Base-by-base conservation (phyloP, 2,113 vertebrate genomes). In the Caranx ignobilis region DNA sequence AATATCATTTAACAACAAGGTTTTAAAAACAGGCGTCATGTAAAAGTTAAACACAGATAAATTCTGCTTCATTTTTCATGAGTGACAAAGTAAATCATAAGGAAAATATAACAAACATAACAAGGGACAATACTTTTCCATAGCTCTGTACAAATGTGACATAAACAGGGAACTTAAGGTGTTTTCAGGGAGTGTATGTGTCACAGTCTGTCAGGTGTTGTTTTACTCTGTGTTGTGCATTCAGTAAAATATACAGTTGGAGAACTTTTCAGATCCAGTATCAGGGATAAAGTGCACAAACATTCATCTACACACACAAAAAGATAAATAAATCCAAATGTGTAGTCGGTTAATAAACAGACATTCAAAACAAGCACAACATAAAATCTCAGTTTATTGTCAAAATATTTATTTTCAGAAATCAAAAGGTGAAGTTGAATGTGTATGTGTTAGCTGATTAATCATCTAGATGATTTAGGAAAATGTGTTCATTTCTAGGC, bases 11-110 rank as follows among this genome's bases (percentile, higher is more conserved):
- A 3, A 15, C 11, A 45, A 1, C 12, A 54, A 3, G n/a, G 63
- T 21, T 68, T 77, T 37, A 18, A 31, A 60, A 81, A 69, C 12
- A 34, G 54, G n/a, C 10, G 2, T 45, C 32, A 45, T 54, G 60
- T 35, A 34, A 9, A 64, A 37, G 12, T 9, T 35, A 32, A 41
- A 64, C 7, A 64, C 37, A 78, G 16, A 34, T 43, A 1, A 1
- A 32, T 37, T 10, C 3, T 67, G 35, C 18, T 68, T 18, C 1
- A 56, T 32, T 73, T 62, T 55, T 11, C 52, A 4, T 47, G 4
- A 66, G 4, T 34, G 31, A 74, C 1, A 50, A 81, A 41, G 48
- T 12, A 45, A 62, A 37, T 26, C 1, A 31, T 48, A 7, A n/a
- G 1, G 47, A 45, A 54, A 52, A 35, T 0, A 19, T 34, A 18